Conservation (phyloP, 1,140 invertebrate genomes). For the Zaprionus ornatus region DNA sequence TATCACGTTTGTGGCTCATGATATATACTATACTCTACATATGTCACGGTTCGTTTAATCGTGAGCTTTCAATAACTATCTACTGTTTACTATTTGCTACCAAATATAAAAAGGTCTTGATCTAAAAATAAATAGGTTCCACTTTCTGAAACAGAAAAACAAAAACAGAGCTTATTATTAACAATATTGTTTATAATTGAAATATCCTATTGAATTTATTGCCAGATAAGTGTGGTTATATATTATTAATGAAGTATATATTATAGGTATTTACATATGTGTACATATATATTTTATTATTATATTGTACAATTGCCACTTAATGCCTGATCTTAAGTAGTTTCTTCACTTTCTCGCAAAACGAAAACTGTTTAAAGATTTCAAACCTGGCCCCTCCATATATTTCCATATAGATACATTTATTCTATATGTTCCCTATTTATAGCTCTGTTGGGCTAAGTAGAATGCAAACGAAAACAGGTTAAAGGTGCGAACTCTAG, state of each 20-base stretch:
- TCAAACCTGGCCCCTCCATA: no score
- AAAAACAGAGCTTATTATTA: not conserved
- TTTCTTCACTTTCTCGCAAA: no score
- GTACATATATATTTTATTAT: no score
- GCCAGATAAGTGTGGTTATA: not conserved
- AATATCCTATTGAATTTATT: not conserved
- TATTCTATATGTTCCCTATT: not conserved
- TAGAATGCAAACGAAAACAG: conserved; percentile 2
- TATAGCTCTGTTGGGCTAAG: not conserved
- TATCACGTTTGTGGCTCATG: not conserved
- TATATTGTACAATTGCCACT: no score
- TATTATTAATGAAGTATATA: not conserved
- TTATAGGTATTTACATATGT: no score
- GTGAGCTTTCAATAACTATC: not conserved
- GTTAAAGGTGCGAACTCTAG: not conserved
- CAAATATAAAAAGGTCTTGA: not conserved
- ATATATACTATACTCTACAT: not conserved
- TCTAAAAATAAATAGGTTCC: not conserved
- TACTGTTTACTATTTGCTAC: no score
- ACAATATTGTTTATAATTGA: not conserved
- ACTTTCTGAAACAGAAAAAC: no score
- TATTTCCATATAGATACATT: not conserved
- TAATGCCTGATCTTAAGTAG: no score
- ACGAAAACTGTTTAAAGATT: no score
- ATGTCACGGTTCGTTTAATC: not conserved